These are phyloP conservation scores for Bacillus rossius DNA, from an alignment of 1,140 invertebrate genomes.

Conservation along the genomic window DNA sequence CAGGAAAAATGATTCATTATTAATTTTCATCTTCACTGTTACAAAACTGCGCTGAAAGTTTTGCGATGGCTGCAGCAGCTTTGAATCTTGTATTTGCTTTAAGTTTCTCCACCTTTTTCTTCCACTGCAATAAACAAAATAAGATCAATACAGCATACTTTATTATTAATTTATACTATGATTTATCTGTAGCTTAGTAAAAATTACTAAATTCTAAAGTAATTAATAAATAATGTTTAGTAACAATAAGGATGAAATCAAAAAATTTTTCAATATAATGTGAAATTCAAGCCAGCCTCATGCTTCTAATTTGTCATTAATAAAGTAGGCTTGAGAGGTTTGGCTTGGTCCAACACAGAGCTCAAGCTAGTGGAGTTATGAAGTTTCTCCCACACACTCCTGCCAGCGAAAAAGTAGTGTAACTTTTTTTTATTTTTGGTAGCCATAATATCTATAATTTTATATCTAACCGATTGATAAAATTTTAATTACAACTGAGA, in stretches of 20 bases:
- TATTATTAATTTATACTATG: neutral
- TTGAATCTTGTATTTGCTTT: slow-evolving; percentile 59
- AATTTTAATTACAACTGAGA: too few relatives aligned
- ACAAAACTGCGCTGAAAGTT: slow-evolving; percentile 22
- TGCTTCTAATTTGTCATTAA: too few relatives aligned
- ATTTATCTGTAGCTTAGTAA: neutral
- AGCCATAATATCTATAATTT: too few relatives aligned
- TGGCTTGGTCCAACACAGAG: too few relatives aligned
- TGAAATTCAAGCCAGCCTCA: neutral
- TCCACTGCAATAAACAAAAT: slow-evolving; percentile 52
- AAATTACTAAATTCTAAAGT: neutral
- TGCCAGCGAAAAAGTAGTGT: too few relatives aligned
- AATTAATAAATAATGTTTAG: neutral
- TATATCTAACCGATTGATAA: too few relatives aligned
- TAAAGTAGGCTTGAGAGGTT: too few relatives aligned
- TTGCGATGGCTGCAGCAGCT: slow-evolving; percentile 53
- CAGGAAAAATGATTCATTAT: too few relatives aligned
- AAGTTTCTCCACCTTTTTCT: slow-evolving; percentile 60
- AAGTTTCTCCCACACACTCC: too few relatives aligned
- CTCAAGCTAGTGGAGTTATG: too few relatives aligned
- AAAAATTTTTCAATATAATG: neutral
- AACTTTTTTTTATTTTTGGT: too few relatives aligned
- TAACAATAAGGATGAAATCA: neutral
- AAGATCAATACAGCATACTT: slow-evolving; percentile 4
- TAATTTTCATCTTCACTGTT: slow-evolving; percentile 5